Evolutionary conservation across 2,797 vertebrate genomes (phyloP), one percentile per base, ranked within the genome.

Genomic region (Leptoclinus maculatus): DNA sequence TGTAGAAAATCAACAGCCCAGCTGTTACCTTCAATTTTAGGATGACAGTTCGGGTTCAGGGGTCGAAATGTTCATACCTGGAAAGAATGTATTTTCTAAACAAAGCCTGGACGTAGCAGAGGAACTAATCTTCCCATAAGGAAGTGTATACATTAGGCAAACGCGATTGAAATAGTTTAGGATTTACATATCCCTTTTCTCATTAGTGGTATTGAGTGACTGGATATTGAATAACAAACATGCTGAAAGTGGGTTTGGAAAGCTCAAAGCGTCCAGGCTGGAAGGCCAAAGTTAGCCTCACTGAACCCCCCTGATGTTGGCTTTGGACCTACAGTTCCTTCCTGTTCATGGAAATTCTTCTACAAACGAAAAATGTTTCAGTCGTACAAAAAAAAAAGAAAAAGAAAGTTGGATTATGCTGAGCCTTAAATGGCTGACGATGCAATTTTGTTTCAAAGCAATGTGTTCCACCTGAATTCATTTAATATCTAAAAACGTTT

Each of bases 281-380:
- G 43, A 78, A 25, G 78, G 64, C 45, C 83, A 71, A 82, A 88
- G 73, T 89, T 73, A 68, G 76, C 83, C 88, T 92, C 74, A 3
- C 86, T 93, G 90, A 93, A 90, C 78, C 87, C 78, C 79, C 25
- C 39, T 11, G 16, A 57, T 95, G 94, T 94, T 94, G 92, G 88
- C 92, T 94, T 93, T 94, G 92, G 94, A 93, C 74, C 83, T 71
- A 64, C 75, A 83, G 82, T 91, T 93, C 93, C 92, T 95, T 95
- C 94, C 93, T 95, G 92, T 93, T 94, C 93, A 91, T 91, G 89
- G 85, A 95, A 91, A 93, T 93, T 88, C 63, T 79, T 64, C 70
- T 74, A 85, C 71, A 85, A 85, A 74, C 63, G 45, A 92, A 76
- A 78, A 74, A 76, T 77, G n/a, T 87, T 87, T 85, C 68, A 87